phyloP scores from a whole-genome alignment of 2,797 vertebrate species.

The Coccyzus lansbergi region DNA sequence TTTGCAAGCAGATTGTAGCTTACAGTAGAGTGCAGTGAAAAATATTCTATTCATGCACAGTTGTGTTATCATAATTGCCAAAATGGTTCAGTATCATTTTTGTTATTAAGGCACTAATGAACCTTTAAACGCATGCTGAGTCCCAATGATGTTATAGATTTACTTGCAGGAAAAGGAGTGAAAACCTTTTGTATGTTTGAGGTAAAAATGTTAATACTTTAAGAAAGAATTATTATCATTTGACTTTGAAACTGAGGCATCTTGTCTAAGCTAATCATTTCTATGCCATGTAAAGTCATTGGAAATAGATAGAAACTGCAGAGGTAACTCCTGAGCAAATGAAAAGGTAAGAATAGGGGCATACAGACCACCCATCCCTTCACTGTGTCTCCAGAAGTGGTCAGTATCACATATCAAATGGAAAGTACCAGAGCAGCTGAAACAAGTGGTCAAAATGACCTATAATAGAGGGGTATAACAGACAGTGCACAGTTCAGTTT shows the following conservation, averaged over 20 bases:
- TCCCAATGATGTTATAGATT: background rate
- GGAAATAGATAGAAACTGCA: background rate
- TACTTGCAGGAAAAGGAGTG: background rate
- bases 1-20: background rate
- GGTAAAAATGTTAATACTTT: background rate
- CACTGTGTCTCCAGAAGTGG: background rate
- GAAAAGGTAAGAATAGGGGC: background rate
- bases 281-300: background rate
- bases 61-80: constrained; percentile 38
- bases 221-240: background rate
- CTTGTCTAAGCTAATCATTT: background rate
- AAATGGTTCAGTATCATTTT: constrained; percentile 35
- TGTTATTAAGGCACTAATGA: constrained; percentile 47
- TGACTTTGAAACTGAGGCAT: background rate
- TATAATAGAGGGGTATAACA: background rate
- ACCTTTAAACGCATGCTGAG: background rate
- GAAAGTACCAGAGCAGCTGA: background rate
- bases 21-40: background rate
- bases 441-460: background rate
- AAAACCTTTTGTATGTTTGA: background rate
- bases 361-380: background rate
- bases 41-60: constrained; percentile 23
- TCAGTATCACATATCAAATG: background rate
- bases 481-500: background rate
- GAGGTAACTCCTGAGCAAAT: background rate